Percentiles rank a stretch among this genome's conserved stretches.
phyloP scores from a whole-genome alignment of 2,797 vertebrate species.

The Neopelma chrysocephalum region DNA sequence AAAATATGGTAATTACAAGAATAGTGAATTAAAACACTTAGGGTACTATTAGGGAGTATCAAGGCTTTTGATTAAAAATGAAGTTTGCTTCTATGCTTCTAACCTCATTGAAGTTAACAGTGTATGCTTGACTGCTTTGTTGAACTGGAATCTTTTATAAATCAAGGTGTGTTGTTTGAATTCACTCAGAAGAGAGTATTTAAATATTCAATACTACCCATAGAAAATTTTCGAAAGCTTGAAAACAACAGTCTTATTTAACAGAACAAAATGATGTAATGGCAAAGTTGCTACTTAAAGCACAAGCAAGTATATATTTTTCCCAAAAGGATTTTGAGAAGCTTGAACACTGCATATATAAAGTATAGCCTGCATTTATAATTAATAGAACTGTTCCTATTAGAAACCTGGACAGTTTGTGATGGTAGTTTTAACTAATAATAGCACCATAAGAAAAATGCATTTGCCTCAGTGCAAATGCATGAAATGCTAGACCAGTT shows the following conservation, averaged over 20 bases:
- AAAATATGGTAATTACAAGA: not conserved
- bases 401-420: not conserved
- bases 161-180: not conserved
- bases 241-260: not conserved
- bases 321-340: not conserved
- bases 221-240: not conserved
- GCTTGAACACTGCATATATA: not conserved
- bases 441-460: not conserved
- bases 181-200: not conserved
- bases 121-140: not conserved
- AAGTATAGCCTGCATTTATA: not conserved
- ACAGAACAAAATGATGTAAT: not conserved
- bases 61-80: not conserved
- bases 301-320: not conserved
- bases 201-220: not conserved
- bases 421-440: not conserved
- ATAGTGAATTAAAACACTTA: not conserved
- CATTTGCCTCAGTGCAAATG: not conserved
- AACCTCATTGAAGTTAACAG: not conserved
- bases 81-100: not conserved
- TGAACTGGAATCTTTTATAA: not conserved
- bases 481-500: not conserved
- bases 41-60: not conserved
- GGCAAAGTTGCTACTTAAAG: not conserved
- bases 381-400: not conserved